These are phyloP conservation scores for Limnephilus rhombicus DNA, from an alignment of 2,888 invertebrate species.

Conservation along the genomic window DNA sequence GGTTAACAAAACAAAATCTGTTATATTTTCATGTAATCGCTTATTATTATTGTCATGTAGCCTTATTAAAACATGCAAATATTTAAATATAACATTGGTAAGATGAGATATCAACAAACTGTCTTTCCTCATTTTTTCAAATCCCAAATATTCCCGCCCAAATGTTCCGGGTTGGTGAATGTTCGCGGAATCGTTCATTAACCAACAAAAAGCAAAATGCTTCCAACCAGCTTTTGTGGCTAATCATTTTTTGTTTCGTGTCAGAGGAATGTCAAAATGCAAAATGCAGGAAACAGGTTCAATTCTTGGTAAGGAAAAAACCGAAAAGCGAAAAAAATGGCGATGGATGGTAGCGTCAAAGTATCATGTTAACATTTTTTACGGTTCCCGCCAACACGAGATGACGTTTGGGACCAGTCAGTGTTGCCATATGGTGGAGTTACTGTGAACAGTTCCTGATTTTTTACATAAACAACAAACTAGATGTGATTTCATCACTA, in stretches of 20 bases:
- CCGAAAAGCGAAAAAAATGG: constrained; percentile 39
- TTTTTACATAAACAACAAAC: constrained; percentile 2
- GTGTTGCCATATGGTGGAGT: constrained; percentile 54
- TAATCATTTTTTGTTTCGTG: constrained; percentile 54
- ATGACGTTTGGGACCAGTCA: constrained; percentile 50
- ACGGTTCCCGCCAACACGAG: constrained; percentile 11
- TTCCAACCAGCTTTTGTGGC: constrained; percentile 42
- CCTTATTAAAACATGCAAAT: neutral
- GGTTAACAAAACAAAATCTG: too few species aligned
- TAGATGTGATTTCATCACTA: too few species aligned
- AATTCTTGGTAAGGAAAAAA: constrained; percentile 45
- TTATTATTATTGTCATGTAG: too few species aligned
- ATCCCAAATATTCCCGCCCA: constrained; percentile 21
- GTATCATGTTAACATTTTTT: constrained; percentile 61
- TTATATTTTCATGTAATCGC: too few species aligned
- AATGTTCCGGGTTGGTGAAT: constrained; percentile 48
- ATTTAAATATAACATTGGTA: neutral
- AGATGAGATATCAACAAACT: neutral
- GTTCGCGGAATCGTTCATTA: constrained; percentile 58
- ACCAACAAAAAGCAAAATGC: constrained; percentile 47
- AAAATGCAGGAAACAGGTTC: constrained; percentile 66
- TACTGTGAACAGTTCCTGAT: constrained; percentile 19
- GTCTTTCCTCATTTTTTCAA: neutral
- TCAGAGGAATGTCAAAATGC: constrained; percentile 57
- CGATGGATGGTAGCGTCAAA: constrained; percentile 45